Conservation (phyloP, 2,797 vertebrate genomes). For the Rhinogobio ventralis region DNA sequence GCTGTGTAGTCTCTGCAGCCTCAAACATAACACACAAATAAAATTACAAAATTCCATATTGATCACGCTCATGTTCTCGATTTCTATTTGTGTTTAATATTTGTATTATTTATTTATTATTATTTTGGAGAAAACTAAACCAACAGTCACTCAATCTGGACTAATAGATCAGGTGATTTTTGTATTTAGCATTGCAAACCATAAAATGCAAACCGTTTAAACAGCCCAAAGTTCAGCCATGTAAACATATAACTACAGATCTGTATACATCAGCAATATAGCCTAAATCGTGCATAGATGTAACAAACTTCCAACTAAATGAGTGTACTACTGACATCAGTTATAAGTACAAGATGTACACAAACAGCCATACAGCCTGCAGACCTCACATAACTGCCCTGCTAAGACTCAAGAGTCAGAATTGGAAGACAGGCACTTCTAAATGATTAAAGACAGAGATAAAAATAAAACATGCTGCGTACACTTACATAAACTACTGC, state of each 20-base stretch:
- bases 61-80: not conserved
- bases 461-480: constrained; percentile 30
- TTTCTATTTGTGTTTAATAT: not conserved
- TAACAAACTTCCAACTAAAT: not conserved
- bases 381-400: constrained; percentile 15
- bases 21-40: constrained; percentile 48
- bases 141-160: not conserved
- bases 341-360: not conserved
- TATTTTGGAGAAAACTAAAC: not conserved
- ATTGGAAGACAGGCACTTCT: constrained; percentile 25
- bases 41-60: constrained; percentile 37
- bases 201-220: not conserved
- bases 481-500: constrained; percentile 6
- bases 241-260: not conserved
- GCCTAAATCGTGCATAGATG: not conserved
- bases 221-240: not conserved
- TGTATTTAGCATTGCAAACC: not conserved
- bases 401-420: constrained; percentile 36
- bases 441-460: constrained; percentile 40
- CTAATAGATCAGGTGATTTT: not conserved
- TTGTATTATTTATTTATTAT: not conserved
- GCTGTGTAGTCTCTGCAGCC: constrained; percentile 36
- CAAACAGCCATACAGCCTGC: not conserved
- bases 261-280: not conserved
- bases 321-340: not conserved